A percentile compares a stretch with the other conserved stretches of the same genome.
Conservation (phyloP, 2,113 vertebrate species). For the Scophthalmus maximus region DNA sequence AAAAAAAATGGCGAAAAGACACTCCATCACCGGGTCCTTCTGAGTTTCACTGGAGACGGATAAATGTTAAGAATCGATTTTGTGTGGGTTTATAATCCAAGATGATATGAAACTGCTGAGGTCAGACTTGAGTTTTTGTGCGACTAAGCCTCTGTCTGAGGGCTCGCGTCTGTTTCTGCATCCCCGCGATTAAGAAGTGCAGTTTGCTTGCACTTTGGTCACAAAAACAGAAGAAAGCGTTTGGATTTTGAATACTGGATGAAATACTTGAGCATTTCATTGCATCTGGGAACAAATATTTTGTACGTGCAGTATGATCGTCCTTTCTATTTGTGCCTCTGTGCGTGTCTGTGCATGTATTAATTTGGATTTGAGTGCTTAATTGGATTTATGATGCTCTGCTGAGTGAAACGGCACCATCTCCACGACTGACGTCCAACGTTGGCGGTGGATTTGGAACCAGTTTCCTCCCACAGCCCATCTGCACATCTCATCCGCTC, state of each 20-base stretch:
- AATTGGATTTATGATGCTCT: constrained; percentile 64
- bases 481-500: constrained; percentile 64
- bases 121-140: constrained; percentile 17
- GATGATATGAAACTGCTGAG: constrained; percentile 33
- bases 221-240: constrained; percentile 6
- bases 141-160: constrained; percentile 16
- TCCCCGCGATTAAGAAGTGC: constrained; percentile 14
- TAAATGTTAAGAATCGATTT: constrained; percentile 49
- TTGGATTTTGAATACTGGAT: constrained; percentile 24
- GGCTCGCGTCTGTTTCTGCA: neutral
- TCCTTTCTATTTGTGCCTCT: constrained; percentile 17
- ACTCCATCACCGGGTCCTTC: too few species aligned
- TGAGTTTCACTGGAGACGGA: neutral
- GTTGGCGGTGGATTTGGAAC: constrained; percentile 41
- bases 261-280: constrained; percentile 34
- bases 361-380: constrained; percentile 52
- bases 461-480: constrained; percentile 59
- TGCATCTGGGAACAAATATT: constrained; percentile 44
- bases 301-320: constrained; percentile 35
- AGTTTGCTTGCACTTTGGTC: constrained; percentile 15
- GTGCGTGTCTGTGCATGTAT: constrained; percentile 38
- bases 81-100: constrained; percentile 36
- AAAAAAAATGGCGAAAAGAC: too few species aligned
- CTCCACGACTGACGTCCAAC: constrained; percentile 34
- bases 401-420: constrained; percentile 52